These are phyloP conservation scores for Phataginus tetradactyla DNA, from an alignment of 2,797 vertebrate species.

Conservation along the genomic window DNA sequence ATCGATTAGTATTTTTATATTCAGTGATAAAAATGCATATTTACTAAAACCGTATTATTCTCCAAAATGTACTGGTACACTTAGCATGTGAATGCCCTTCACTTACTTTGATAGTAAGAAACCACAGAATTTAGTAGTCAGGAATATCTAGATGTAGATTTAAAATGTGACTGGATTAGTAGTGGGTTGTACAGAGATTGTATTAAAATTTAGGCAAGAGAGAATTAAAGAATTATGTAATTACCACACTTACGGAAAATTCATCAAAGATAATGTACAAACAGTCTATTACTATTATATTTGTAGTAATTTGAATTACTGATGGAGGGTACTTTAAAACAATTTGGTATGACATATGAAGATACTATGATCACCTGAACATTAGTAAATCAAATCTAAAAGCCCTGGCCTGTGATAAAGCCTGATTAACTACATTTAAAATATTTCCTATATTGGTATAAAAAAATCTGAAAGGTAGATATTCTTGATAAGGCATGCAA, in stretches of 20 bases:
- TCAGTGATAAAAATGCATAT: background rate
- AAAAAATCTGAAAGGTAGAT: background rate
- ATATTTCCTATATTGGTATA: background rate
- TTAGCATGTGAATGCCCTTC: background rate
- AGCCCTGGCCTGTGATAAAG: background rate
- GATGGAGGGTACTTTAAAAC: background rate
- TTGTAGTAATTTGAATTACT: background rate
- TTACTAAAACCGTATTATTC: background rate
- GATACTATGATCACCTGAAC: background rate
- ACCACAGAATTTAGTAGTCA: background rate
- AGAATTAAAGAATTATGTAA: background rate
- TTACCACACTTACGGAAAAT: background rate
- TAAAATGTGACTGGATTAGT: conserved; percentile 17
- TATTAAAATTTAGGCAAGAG: background rate
- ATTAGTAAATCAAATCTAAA: background rate
- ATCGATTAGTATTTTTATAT: conserved; percentile 7
- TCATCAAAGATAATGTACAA: background rate
- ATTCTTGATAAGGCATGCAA: background rate
- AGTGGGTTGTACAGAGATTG: background rate
- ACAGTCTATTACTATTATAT: background rate
- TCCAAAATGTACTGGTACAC: background rate
- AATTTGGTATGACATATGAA: background rate
- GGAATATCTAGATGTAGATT: background rate
- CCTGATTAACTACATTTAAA: background rate
- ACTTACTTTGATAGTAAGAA: conserved; percentile 32